A percentile compares a stretch with the other conserved stretches of the same genome.
These are phyloP conservation scores for Prunella fulvescens DNA, from an alignment of 2,113 vertebrate species.

Conservation along the genomic window DNA sequence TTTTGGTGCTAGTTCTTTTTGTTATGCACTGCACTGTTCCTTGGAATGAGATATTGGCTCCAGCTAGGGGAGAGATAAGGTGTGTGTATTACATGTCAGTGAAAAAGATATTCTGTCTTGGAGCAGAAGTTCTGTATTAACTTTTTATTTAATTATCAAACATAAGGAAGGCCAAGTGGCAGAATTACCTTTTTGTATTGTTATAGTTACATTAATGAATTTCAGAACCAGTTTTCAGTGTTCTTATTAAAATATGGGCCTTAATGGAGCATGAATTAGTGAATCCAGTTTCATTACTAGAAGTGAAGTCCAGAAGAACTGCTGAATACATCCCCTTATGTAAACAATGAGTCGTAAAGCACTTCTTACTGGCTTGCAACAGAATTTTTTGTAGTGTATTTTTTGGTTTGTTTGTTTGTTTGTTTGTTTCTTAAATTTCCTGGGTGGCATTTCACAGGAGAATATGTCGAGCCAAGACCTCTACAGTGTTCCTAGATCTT, in stretches of 20 bases:
- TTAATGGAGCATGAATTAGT: not conserved
- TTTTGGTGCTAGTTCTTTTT: not conserved
- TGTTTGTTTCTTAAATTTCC: not conserved
- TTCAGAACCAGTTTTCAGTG: not conserved
- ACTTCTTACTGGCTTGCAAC: not conserved
- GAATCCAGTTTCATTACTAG: not conserved
- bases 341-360: accelerated
- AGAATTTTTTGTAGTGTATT: not conserved
- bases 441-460: not conserved
- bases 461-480: not conserved
- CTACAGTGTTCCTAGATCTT: not conserved
- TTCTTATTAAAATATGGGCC: not conserved
- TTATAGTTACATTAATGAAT: not conserved
- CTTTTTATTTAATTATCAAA: not conserved
- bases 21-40: not conserved
- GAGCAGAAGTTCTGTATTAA: not conserved
- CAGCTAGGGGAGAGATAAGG: not conserved
- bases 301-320: not conserved
- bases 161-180: not conserved
- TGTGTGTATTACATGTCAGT: not conserved
- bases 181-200: not conserved
- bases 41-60: not conserved
- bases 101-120: not conserved
- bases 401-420: not conserved
- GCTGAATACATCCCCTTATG: not conserved